phyloP scores from a whole-genome alignment of 1,140 invertebrate genomes.

The Apolygus lucorum region DNA sequence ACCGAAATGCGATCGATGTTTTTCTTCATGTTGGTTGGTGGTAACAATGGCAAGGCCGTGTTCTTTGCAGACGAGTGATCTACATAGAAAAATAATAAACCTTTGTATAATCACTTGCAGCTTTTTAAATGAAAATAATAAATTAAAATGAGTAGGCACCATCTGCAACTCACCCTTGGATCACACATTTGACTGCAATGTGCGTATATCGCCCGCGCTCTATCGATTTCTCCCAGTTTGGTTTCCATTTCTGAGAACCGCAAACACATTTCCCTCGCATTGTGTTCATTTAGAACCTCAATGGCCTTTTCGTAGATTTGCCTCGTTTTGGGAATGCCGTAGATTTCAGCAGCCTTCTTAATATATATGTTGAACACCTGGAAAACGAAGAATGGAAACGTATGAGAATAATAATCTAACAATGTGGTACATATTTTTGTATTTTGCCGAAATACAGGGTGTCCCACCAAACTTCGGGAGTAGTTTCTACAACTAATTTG shows the following conservation, averaged over 20 bases:
- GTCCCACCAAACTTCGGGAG: too few relatives aligned
- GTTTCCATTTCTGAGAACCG: constrained; percentile 96
- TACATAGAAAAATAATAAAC: too few relatives aligned
- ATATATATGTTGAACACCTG: constrained; percentile 98
- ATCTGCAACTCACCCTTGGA: constrained; percentile 67
- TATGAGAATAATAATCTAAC: not conserved
- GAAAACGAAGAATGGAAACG: constrained; percentile 30
- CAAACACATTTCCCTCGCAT: constrained; percentile 92
- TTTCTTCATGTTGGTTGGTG: too few relatives aligned
- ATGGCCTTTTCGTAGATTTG: constrained; percentile 98
- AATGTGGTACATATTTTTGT: too few relatives aligned
- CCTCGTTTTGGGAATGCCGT: constrained; percentile 91
- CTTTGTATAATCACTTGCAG: too few relatives aligned
- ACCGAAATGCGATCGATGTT: too few relatives aligned
- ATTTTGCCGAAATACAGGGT: too few relatives aligned
- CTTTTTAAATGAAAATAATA: too few relatives aligned
- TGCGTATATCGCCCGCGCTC: constrained; percentile 92
- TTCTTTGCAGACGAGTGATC: too few relatives aligned
- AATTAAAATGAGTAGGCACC: too few relatives aligned
- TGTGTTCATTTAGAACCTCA: constrained; percentile 80
- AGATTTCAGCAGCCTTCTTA: constrained; percentile 94
- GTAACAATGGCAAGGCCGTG: too few relatives aligned
- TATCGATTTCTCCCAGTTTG: constrained; percentile 94
- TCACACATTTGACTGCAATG: constrained; percentile 99
- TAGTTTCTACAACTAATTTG: too few relatives aligned